A percentile compares a stretch with the other conserved stretches of the same genome.
phyloP scores from a whole-genome alignment of 2,797 vertebrate genomes.

The Mormyrops boulengeri region DNA sequence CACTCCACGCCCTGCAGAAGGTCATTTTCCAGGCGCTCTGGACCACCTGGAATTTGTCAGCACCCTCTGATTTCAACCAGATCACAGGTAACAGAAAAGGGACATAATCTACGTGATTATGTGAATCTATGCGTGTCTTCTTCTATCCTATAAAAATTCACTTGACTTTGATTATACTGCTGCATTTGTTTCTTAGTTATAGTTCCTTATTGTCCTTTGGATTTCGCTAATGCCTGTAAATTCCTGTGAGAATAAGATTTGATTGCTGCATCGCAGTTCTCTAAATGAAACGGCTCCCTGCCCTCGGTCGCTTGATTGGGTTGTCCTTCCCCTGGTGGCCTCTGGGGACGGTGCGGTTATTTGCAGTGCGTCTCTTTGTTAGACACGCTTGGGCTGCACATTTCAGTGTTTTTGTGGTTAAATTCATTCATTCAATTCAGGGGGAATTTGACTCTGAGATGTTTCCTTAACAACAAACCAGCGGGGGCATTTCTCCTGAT shows the following conservation, averaged over 20 bases:
- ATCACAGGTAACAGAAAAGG: constrained; percentile 1
- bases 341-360: not conserved
- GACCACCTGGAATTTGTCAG: not conserved
- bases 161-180: not conserved
- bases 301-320: not conserved
- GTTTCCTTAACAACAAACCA: not conserved
- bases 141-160: not conserved
- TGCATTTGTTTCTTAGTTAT: not conserved
- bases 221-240: not conserved
- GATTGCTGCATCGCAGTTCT: not conserved
- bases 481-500: not conserved
- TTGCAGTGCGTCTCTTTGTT: not conserved
- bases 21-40: constrained; percentile 39
- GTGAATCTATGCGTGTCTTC: no score
- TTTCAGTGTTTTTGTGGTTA: not conserved
- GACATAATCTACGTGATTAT: not conserved
- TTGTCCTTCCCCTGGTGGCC: not conserved
- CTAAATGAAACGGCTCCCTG: not conserved
- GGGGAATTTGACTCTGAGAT: not conserved
- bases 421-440: not conserved
- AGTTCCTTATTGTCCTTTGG: not conserved
- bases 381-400: no score
- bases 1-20: constrained; percentile 68
- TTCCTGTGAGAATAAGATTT: not conserved
- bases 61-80: not conserved